phyloP scores from a whole-genome alignment of 2,797 vertebrate genomes.

The Pipistrellus kuhlii region DNA sequence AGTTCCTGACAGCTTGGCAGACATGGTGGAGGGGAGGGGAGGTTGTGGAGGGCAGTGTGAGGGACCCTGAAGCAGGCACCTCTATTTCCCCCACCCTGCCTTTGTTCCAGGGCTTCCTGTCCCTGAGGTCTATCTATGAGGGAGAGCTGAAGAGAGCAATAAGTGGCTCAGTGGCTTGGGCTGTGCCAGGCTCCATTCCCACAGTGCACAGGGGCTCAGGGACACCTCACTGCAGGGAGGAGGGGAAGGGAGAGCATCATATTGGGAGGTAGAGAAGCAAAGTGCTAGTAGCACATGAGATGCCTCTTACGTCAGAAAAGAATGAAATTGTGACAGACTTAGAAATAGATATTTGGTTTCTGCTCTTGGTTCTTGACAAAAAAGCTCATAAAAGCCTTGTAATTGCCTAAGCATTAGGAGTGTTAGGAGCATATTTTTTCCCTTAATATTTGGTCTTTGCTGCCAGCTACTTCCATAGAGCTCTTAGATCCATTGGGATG shows the following conservation, averaged over 20 bases:
- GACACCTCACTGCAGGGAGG: neutral
- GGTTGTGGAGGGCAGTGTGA: neutral
- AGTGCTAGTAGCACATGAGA: neutral
- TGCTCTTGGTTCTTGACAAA: neutral
- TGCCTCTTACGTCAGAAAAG: neutral
- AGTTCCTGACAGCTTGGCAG: neutral
- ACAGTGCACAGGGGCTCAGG: neutral
- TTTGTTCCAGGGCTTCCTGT: neutral
- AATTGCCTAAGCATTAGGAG: neutral
- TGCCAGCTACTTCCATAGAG: neutral
- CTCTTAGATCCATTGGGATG: neutral
- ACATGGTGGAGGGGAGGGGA: neutral
- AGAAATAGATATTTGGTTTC: neutral
- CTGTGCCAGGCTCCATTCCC: neutral
- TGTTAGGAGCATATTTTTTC: neutral
- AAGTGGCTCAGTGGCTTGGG: neutral
- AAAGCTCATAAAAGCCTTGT: neutral
- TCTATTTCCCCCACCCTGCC: neutral
- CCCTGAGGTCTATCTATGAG: neutral
- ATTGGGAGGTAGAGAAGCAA: neutral
- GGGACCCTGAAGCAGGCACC: neutral
- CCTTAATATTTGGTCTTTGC: neutral
- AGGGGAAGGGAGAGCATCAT: neutral
- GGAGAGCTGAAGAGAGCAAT: neutral
- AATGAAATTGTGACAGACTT: neutral